Evolutionary conservation across 1,140 invertebrate species (phyloP).

Genomic region (Drosophila sucinea): DNA sequence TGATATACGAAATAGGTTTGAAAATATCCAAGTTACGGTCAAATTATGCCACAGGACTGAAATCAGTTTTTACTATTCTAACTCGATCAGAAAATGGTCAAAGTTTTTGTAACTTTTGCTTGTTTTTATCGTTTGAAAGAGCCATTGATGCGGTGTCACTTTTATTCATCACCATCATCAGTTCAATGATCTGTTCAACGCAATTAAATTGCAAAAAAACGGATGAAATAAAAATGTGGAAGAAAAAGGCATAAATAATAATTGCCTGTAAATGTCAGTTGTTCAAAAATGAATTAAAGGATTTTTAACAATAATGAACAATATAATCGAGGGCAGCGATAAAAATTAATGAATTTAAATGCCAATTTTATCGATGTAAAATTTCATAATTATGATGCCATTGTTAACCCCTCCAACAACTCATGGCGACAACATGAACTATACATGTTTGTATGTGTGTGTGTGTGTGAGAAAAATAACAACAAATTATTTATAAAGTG

Average conservation of each 20-base stretch:
- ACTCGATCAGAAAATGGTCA: too few species aligned
- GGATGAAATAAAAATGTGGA: background rate
- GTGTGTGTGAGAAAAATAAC: slow-evolving; percentile 29
- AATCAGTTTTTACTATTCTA: too few species aligned
- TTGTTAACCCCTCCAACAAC: slow-evolving; percentile 49
- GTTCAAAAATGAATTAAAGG: slow-evolving; percentile 69
- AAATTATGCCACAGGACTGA: too few species aligned
- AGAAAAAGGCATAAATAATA: slow-evolving; percentile 23
- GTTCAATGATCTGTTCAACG: slow-evolving; percentile 65
- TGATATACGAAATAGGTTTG: too few species aligned
- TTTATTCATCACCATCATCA: slow-evolving; percentile 34
- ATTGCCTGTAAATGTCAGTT: slow-evolving; percentile 75
- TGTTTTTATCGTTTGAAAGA: too few species aligned
- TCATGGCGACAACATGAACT: slow-evolving; percentile 34
- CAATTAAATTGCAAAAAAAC: slow-evolving; percentile 57
- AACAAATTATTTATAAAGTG: slow-evolving; percentile 70
- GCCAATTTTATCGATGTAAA: slow-evolving; percentile 72
- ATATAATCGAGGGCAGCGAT: slow-evolving; percentile 63
- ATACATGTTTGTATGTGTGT: background rate
- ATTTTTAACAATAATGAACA: slow-evolving; percentile 57
- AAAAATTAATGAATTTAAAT: slow-evolving; percentile 73
- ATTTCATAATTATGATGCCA: slow-evolving; percentile 71
- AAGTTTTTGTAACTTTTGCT: too few species aligned
- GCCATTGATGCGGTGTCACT: slow-evolving; percentile 28
- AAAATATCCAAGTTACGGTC: too few species aligned